Evolutionary conservation across 2,113 vertebrate species (phyloP).

Genomic region (Cyanistes caeruleus): DNA sequence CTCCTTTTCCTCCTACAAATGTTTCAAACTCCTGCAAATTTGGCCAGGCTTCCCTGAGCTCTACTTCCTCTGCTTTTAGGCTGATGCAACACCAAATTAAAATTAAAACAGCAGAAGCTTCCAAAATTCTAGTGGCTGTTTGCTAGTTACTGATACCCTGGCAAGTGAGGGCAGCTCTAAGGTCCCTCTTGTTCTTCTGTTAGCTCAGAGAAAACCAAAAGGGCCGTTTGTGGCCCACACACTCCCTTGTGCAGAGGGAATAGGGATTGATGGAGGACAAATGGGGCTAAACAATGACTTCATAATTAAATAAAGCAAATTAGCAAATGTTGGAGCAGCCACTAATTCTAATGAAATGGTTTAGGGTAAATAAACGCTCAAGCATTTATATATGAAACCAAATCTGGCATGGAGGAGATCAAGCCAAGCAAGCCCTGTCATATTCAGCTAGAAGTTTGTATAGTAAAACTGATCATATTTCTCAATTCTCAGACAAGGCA

Average conservation of each 20-base stretch:
- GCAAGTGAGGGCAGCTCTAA: not conserved
- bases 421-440: not conserved
- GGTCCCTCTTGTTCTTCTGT: not conserved
- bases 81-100: not conserved
- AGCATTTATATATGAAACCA: not conserved
- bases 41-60: not conserved
- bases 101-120: not conserved
- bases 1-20: not conserved
- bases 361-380: not conserved
- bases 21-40: not conserved
- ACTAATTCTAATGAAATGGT: not conserved
- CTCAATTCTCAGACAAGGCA: slow-evolving; percentile 9
- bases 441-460: not conserved
- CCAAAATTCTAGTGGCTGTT: not conserved
- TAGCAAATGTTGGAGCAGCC: not conserved
- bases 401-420: not conserved
- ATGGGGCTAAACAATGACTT: not conserved
- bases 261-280: not conserved
- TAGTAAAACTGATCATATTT: not conserved
- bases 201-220: not conserved
- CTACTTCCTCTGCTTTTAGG: not conserved
- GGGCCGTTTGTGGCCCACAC: not conserved
- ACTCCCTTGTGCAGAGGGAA: not conserved
- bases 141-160: not conserved
- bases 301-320: not conserved